A percentile compares a stretch with the other conserved stretches of the same genome.
phyloP scores from a whole-genome alignment of 2,888 invertebrate species.

The Phragmatobia fuliginosa region DNA sequence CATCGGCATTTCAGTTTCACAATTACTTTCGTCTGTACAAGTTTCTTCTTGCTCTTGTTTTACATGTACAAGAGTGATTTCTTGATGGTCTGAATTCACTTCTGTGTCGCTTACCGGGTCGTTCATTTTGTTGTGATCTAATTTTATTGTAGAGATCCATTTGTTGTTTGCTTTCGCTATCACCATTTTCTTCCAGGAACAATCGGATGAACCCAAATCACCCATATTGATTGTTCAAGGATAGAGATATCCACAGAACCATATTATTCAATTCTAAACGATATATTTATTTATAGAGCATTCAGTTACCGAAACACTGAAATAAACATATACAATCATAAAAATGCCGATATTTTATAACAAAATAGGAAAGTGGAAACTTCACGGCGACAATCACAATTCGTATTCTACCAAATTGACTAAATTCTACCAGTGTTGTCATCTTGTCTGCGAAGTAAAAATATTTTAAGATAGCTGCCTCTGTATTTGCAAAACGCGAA shows the following conservation, averaged over 20 bases:
- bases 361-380: neutral
- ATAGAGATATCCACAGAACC: conserved; percentile 81
- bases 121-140: conserved; percentile 53
- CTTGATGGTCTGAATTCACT: conserved; percentile 50
- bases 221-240: conserved; percentile 84
- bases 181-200: conserved; percentile 82
- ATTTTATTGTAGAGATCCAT: conserved; percentile 73
- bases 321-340: conserved; percentile 18
- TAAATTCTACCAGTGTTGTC: conserved; percentile 3
- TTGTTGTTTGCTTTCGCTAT: conserved; percentile 76
- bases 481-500: neutral
- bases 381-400: neutral
- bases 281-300: conserved; percentile 19
- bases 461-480: neutral
- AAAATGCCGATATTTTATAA: conserved; percentile 11
- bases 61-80: conserved; percentile 46
- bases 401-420: conserved; percentile 4
- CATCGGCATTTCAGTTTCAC: conserved; percentile 42
- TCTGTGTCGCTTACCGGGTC: conserved; percentile 45
- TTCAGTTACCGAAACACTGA: conserved; percentile 21
- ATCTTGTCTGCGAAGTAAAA: neutral
- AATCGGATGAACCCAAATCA: conserved; percentile 73
- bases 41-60: conserved; percentile 60
- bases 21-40: conserved; percentile 32
- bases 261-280: conserved; percentile 61